Base-by-base conservation (phyloP, 2,888 invertebrate genomes). In the Eudemis profundana region DNA sequence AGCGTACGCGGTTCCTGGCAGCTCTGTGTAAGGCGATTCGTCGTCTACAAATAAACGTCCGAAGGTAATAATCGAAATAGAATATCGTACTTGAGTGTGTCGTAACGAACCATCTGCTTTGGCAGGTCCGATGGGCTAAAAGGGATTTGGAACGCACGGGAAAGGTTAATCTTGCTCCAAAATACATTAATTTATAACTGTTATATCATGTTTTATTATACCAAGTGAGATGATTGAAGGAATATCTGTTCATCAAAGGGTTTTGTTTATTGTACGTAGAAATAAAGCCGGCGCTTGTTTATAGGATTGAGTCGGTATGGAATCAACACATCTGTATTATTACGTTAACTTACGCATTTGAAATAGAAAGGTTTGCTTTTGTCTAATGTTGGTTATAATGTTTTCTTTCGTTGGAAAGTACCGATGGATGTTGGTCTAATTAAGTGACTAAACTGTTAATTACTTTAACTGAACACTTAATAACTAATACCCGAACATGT, bases 1-100 rank as follows among this genome's bases (percentile, higher is more conserved):
- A 79, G 81, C 77, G 76, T 80, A 82, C 78, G 79, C 76, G 75
- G 73, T 77, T 75, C 78, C 78, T 74, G 78, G 81, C 79, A 74
- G 74, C 70, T 72, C 78, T 83, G 83, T 77, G 83, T 83, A 78
- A 80, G 79, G 78, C 83, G 82, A 89, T 90, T 86, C 90, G 86
- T 91, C 91, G 90, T 90, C 85, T 84, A 81, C 84, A 89, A 89
- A 91, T 90, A 91, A 90, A 88, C 88, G 78, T 82, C 79, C 86
- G 89, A 90, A 92, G 90, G 90, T 89, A 91, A 89, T 90, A 90
- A 90, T 92, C 89, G 85, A 91, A 92, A 92, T 91, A 91, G 91
- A 90, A 89, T 86, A 88, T 85, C 82, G 83, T 83, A 82, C 78
- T 83, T 80, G 76, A 83, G 81, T 81, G 85, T 87, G 86, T 87